Base-by-base conservation (phyloP, 2,113 vertebrate species). In the Malurus elegans region DNA sequence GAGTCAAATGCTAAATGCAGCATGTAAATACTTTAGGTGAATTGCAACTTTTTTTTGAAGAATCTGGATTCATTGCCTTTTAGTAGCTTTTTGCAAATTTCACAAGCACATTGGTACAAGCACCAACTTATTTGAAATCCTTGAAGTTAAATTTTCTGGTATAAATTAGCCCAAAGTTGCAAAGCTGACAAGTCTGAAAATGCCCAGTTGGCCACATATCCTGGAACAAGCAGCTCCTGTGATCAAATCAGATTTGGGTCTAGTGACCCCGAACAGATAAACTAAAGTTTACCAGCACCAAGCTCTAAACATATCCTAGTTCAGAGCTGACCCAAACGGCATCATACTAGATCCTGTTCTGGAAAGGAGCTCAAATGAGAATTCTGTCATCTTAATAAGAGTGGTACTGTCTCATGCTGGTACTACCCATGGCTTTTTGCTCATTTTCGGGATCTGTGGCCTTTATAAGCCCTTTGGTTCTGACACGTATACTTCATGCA, bases 391-490 rank as follows among this genome's bases (percentile, higher is more conserved):
- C 23, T 45, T 57, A 6, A 15, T 50, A 31, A 8, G 36, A 53
- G 10, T 57, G 32, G 9, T 64, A 31, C 8, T 61, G 21, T 57
- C 36, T 84, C 32, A 25, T 25, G n/a, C 24, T 70, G 14, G 6
- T 44, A 54, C 26, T 74, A 45, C 8, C 51, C 11, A 10, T 34
- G 36, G 12, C 8, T 65, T 83, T 86, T 84, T 73, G 14, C 18
- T 73, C 25, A 40, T 51, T 79, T 76, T 72, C 53, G 76, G 26
- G 28, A 60, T 34, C 50, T 44, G 14, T 6, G 40, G 7, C 12
- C 57, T 36, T 38, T 79, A 28, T 60, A n/a, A 4, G 1, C 0
- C 0, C 32, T 5, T 29, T 38, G 25, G 12, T 45, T 91, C 48
- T 82, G 58, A 21, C 6, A 15, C 2, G 1, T 13, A 6, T 31